These are phyloP conservation scores for Pectinophora gossypiella DNA, from an alignment of 1,140 invertebrate genomes.

Conservation along the genomic window DNA sequence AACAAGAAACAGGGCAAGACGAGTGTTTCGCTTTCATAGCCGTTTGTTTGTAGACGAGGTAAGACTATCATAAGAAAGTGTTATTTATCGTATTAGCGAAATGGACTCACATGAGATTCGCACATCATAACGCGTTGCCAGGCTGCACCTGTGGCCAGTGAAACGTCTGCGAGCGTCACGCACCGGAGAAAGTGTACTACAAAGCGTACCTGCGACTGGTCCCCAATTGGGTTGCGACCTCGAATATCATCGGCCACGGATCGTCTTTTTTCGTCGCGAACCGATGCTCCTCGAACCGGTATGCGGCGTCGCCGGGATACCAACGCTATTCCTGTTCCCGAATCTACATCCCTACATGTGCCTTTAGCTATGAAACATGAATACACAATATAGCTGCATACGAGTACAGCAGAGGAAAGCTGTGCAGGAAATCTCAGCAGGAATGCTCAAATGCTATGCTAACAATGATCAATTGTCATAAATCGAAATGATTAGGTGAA, in stretches of 20 bases:
- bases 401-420: too few relatives aligned
- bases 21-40: background rate
- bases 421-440: too few relatives aligned
- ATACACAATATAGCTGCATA: too few relatives aligned
- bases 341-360: too few relatives aligned
- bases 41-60: background rate
- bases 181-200: constrained; percentile 68
- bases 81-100: too few relatives aligned
- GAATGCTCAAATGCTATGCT: too few relatives aligned
- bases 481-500: too few relatives aligned
- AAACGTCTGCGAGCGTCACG: constrained; percentile 57
- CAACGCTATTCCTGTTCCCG: background rate
- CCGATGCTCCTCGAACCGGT: constrained; percentile 55
- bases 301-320: background rate
- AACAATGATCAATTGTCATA: too few relatives aligned
- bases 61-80: too few relatives aligned
- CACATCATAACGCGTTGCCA: constrained; percentile 26
- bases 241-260: constrained; percentile 54
- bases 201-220: constrained; percentile 54
- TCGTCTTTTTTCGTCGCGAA: constrained; percentile 54
- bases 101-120: constrained; percentile 7
- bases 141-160: constrained; percentile 40
- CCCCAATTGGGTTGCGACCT: constrained; percentile 68
- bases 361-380: too few relatives aligned
- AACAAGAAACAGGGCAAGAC: background rate